These are phyloP conservation scores for Apus apus DNA, from an alignment of 2,113 vertebrate genomes.

Conservation along the genomic window DNA sequence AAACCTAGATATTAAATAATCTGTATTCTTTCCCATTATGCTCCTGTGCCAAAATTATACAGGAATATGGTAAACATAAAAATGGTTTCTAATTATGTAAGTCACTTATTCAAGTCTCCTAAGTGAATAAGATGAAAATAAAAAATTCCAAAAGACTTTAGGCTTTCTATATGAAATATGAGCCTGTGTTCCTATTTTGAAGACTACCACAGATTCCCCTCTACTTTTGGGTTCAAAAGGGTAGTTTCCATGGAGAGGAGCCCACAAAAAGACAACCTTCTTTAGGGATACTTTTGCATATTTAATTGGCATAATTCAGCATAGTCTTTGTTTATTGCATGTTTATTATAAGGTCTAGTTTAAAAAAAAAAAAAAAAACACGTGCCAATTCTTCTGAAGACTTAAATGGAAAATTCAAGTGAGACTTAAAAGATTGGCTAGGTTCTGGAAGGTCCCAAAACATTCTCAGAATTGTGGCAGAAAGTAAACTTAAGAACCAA, in stretches of 20 bases:
- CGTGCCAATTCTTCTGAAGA: not conserved
- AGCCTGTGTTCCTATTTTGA: not conserved
- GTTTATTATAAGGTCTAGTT: not conserved
- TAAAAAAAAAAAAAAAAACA: not conserved
- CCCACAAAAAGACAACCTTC: rapidly evolving
- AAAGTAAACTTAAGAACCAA: not conserved
- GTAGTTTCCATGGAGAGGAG: not conserved
- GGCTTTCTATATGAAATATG: not conserved
- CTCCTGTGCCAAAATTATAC: not conserved
- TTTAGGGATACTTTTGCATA: not conserved
- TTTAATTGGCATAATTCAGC: not conserved
- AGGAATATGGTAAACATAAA: not conserved
- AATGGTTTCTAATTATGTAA: not conserved
- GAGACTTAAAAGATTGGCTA: not conserved
- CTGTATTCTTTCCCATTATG: not conserved
- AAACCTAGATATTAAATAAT: not conserved
- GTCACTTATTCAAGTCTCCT: not conserved
- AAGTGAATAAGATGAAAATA: not conserved
- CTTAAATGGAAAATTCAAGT: not conserved
- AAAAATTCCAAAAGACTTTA: not conserved
- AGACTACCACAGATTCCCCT: not conserved
- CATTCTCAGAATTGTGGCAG: not conserved
- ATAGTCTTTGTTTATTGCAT: not conserved
- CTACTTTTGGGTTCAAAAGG: not conserved
- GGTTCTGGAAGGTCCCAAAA: not conserved